Base-by-base conservation (phyloP, 2,888 invertebrate genomes). In the Diarsia mendica region DNA sequence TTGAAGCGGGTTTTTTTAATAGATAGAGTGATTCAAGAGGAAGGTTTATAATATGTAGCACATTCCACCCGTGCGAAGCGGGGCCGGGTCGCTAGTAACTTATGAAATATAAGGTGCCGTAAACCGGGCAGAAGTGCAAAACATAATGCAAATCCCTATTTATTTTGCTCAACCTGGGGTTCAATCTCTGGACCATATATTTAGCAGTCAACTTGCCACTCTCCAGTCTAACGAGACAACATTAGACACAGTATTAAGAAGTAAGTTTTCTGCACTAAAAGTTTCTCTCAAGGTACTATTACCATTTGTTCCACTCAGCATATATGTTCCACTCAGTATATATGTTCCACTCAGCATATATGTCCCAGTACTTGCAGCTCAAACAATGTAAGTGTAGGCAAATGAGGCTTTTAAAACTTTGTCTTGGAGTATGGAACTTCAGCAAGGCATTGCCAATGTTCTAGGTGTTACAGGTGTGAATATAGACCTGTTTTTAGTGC, bases 401-500 rank as follows among this genome's bases (percentile, higher is more conserved):
- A 80, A 77, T 65, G 77, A 80, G 74, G 74, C 73, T 80, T 80
- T 77, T 77, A 77, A 60, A 77, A 77, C 74, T 77, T 80, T 13
- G 44, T n/a, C 77, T 60, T n/a, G 63, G 20, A 44, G n/a, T 44
- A 8, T 44, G 63, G 15, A 49, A 72, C 33, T 73, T 60, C 23
- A 15, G 28, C 20, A 55, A 51, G 8, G 44, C 55, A 51, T 33
- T 23, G 55, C 49, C 55, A 23, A n/a, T 44, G 49, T 55, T 9
- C 5, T 23, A 77, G 55, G n/a, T 46, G 77, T 72, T 71, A 64
- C 63, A 79, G 72, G 72, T 79, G 72, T 63, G 10, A 11, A 28
- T 55, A 44, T 58, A 48, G 28, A 63, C 39, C 61, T 76, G n/a
- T 15, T 58, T 49, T 18, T 9, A 15, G 33, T 20, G 33, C n/a